phyloP scores from a whole-genome alignment of 2,797 vertebrate species.

The Echeneis naucrates region DNA sequence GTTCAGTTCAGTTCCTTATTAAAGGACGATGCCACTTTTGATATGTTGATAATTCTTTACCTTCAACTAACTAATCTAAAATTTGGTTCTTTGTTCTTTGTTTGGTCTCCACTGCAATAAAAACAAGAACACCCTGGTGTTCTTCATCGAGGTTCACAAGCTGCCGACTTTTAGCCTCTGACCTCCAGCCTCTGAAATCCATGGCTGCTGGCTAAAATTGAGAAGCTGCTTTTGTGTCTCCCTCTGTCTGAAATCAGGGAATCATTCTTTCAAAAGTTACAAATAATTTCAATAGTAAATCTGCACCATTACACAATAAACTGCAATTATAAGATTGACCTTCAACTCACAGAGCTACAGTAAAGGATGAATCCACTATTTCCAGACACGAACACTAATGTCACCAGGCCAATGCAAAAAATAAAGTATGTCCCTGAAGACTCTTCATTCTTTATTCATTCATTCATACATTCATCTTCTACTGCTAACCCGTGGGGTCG shows the following conservation, averaged over 20 bases:
- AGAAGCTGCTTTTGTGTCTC: not conserved
- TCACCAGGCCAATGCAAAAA: not conserved
- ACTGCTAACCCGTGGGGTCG: no score
- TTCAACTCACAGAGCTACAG: not conserved
- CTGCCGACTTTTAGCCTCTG: not conserved
- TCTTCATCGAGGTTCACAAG: no score
- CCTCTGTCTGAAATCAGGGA: not conserved
- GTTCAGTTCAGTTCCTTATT: conserved; percentile 14
- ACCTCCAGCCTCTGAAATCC: not conserved
- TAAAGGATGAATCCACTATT: not conserved
- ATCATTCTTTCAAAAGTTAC: not conserved
- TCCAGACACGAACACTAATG: not conserved
- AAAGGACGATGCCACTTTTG: conserved; percentile 12
- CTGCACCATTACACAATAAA: not conserved
- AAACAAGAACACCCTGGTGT: not conserved
- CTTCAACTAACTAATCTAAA: not conserved
- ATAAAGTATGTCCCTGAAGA: not conserved
- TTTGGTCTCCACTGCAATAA: not conserved
- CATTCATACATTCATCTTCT: no score
- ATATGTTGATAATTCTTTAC: not conserved
- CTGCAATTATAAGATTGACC: not conserved
- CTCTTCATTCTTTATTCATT: not conserved
- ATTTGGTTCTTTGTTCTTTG: not conserved
- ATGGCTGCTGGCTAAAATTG: not conserved
- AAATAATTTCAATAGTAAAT: not conserved